Percentiles rank a stretch among this genome's conserved stretches.
Conservation (phyloP, 2,797 vertebrate species). For the Pteronotus mesoamericanus region DNA sequence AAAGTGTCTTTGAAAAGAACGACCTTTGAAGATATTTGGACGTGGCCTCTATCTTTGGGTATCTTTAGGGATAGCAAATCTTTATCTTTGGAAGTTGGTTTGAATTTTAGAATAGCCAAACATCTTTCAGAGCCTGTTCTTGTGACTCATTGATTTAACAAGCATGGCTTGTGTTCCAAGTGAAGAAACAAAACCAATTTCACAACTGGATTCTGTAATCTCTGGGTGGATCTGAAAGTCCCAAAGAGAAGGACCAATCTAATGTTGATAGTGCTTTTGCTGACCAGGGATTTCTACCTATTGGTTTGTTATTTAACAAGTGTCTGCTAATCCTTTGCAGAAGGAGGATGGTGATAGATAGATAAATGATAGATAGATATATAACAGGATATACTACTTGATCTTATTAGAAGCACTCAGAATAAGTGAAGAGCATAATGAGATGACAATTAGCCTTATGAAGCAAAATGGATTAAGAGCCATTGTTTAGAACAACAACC, state of each 20-base stretch:
- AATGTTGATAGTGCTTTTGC: fast-evolving
- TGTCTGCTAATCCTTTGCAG: too few species aligned
- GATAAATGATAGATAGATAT: neutral
- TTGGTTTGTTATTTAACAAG: neutral
- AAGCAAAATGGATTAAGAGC: neutral
- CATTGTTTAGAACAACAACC: neutral
- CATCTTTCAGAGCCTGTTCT: neutral
- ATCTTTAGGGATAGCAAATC: neutral
- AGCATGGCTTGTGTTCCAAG: neutral
- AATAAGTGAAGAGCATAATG: too few species aligned
- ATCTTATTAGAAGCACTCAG: neutral
- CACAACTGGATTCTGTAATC: neutral
- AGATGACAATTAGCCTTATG: neutral
- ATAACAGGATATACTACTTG: neutral
- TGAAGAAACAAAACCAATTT: neutral
- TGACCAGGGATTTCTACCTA: neutral
- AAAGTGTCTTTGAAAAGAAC: neutral
- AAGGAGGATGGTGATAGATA: neutral
- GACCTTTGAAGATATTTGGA: neutral
- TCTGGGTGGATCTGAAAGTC: neutral
- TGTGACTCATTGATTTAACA: neutral
- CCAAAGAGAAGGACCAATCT: neutral
- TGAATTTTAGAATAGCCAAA: neutral
- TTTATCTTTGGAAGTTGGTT: neutral
- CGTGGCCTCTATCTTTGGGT: neutral